phyloP scores from a whole-genome alignment of 2,113 vertebrate genomes.

The Tragulus kanchil region DNA sequence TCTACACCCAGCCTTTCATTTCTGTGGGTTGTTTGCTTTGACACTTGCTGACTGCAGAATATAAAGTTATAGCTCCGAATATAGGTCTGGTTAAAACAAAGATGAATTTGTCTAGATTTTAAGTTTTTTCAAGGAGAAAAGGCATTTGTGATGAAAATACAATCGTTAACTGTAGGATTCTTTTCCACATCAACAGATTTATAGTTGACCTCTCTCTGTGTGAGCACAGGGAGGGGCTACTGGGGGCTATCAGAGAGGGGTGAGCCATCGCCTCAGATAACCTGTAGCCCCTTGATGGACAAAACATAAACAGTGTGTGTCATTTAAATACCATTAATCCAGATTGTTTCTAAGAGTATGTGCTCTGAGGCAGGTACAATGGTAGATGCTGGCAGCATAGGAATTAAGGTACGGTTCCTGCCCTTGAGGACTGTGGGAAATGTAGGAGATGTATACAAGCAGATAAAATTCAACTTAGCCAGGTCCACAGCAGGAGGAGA shows the following conservation, averaged over 20 bases:
- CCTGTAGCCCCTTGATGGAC: not conserved
- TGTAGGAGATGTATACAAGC: not conserved
- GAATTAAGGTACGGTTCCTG: not conserved
- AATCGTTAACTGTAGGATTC: not conserved
- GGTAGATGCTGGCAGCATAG: not conserved
- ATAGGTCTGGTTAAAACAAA: slow-evolving; percentile 36
- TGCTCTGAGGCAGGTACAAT: not conserved
- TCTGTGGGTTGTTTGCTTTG: not conserved
- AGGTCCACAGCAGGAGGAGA: not conserved
- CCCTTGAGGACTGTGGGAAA: not conserved
- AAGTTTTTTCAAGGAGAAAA: slow-evolving; percentile 25
- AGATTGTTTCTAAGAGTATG: not conserved
- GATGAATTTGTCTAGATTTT: not conserved
- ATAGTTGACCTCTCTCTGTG: not conserved
- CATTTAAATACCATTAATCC: not conserved
- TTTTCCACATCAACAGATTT: not conserved
- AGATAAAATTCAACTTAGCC: not conserved
- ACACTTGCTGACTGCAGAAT: not conserved
- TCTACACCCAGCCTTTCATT: not conserved
- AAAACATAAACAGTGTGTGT: not conserved
- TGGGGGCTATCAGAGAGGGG: not conserved
- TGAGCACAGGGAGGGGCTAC: not conserved
- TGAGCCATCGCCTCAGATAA: not conserved
- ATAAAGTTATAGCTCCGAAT: not conserved
- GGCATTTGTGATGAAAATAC: not conserved